A percentile compares a stretch with the other conserved stretches of the same genome.
Conservation (phyloP, 2,888 invertebrate species). For the Alsophila aescularia region DNA sequence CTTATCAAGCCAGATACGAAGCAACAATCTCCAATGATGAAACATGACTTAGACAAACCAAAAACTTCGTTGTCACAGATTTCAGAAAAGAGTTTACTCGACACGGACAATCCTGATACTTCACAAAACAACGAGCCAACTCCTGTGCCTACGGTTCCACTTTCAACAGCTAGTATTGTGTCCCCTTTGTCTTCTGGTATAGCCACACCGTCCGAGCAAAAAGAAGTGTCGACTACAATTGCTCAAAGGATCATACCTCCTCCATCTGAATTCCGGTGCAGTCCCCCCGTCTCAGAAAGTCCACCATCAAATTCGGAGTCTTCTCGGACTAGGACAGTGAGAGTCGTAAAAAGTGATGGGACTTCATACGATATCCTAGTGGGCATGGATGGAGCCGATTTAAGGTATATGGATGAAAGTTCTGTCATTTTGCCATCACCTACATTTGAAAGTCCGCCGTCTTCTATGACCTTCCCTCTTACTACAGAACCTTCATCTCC, state of each 20-base stretch:
- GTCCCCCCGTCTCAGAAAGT: constrained; percentile 87
- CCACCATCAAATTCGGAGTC: constrained; percentile 84
- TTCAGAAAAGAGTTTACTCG: constrained; percentile 86
- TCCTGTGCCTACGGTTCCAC: constrained; percentile 61
- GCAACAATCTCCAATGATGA: constrained; percentile 58
- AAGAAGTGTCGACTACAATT: constrained; percentile 78
- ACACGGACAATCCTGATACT: constrained; percentile 82
- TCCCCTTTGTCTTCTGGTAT: constrained; percentile 74
- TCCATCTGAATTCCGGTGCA: constrained; percentile 89
- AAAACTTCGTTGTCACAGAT: constrained; percentile 85
- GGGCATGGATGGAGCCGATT: constrained; percentile 93
- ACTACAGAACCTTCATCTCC: constrained; percentile 87
- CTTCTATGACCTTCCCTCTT: constrained; percentile 85
- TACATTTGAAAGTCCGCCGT: constrained; percentile 90
- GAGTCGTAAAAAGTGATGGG: constrained; percentile 83
- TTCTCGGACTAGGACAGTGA: constrained; percentile 81
- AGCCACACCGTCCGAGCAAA: constrained; percentile 73
- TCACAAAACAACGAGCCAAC: constrained; percentile 60
- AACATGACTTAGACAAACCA: constrained; percentile 68
- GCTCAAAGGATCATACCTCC: constrained; percentile 90
- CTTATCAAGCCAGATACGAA: constrained; percentile 71
- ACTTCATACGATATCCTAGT: constrained; percentile 90
- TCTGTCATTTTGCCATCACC: constrained; percentile 92
- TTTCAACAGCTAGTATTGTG: constrained; percentile 63
- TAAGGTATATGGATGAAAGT: constrained; percentile 96